Percentiles rank a stretch among this genome's conserved stretches.
phyloP scores from a whole-genome alignment of 1,140 invertebrate species.

The Coptotermes formosanus region DNA sequence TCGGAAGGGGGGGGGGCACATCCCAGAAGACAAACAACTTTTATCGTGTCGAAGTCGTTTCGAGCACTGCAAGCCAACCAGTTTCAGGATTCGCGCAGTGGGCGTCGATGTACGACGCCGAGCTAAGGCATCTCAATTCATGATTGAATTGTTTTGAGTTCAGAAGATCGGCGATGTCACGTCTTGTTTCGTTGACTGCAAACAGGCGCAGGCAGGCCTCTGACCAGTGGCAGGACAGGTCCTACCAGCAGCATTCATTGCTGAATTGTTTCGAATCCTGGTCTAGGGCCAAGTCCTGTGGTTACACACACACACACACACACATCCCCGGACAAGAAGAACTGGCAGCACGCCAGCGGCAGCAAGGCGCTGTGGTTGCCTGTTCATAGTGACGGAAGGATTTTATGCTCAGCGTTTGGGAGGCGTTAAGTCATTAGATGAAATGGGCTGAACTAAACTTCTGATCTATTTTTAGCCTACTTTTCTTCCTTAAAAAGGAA shows the following conservation, averaged over 20 bases:
- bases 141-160: no score
- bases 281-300: not conserved
- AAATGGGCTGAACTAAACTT: not conserved
- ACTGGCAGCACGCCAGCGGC: not conserved
- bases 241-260: not conserved
- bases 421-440: conserved; percentile 8
- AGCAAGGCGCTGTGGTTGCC: not conserved
- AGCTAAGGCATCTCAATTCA: no score
- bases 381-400: not conserved
- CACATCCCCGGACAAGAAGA: not conserved
- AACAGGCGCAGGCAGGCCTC: no score
- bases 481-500: not conserved
- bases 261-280: not conserved
- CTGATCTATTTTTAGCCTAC: not conserved
- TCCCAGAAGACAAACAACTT: no score
- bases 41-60: no score
- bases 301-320: not conserved
- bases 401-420: not conserved
- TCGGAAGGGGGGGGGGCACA: no score
- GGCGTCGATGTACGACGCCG: no score
- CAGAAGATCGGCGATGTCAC: no score
- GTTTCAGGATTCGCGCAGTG: no score
- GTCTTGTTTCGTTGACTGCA: no score
- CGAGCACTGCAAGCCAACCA: no score
- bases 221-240: no score